Evolutionary conservation across 2,888 invertebrate genomes (phyloP), one percentile per base, ranked within the genome.

Genomic region (Lamproptera curius): DNA sequence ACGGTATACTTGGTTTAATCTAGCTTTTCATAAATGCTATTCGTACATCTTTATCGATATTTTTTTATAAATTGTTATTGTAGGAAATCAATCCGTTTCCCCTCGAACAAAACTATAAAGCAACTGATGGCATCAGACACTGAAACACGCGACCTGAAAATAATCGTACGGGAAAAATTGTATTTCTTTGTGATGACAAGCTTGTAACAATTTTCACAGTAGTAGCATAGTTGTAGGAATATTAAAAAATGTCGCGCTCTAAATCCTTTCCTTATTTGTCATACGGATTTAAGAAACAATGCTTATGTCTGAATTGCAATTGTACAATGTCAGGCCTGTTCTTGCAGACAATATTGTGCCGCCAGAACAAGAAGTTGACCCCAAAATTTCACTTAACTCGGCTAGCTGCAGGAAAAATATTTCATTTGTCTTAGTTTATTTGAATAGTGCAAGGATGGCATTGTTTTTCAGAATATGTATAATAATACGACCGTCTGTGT

Each of bases 381-480:
- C 62, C 54, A 65, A 67, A 49, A 65, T 61, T 63, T 60, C 61
- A 60, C 55, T 54, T 47, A 56, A 56, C 58, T 58, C 53, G 52
- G 55, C 59, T 56, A 54, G 55, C 59, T 57, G 58, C 60, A 61
- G 66, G 67, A 72, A 77, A 74, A 75, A 74, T 76, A 62, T 63
- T 74, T 75, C 73, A 81, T 77, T 80, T 74, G 74, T 80, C 74
- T 78, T 78, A 70, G 73, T 76, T 68, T 70, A 76, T 79, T 71
- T 80, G 74, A 80, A 83, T 77, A 67, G 81, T 63, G 71, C 69
- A 73, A 79, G 76, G 72, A 76, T 62, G 67, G 65, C 70, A 82
- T 84, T 84, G 83, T 84, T 83, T 83, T 83, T 82, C 77, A 71
- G 77, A 82, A 83, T 82, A 84, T 83, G 79, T 83, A 81, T 82